These are phyloP conservation scores for Saturnia pavonia DNA, from an alignment of 2,888 invertebrate genomes.

Conservation along the genomic window DNA sequence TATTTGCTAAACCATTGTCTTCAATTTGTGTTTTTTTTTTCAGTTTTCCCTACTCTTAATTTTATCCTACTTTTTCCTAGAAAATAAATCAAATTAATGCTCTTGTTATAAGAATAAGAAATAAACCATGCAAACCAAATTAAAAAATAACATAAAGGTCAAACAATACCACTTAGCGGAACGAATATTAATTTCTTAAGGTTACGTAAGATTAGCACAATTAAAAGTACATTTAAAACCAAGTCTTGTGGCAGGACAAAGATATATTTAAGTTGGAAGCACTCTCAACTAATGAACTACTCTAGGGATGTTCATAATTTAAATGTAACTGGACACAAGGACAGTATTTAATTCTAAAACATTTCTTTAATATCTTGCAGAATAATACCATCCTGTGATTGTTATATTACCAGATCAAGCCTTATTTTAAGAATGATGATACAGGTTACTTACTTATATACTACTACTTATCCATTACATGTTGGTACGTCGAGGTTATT, in stretches of 20 bases:
- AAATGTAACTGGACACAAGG: not conserved
- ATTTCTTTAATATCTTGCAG: not conserved
- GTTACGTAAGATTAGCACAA: conserved; percentile 1
- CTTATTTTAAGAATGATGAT: not conserved
- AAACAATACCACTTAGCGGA: not conserved
- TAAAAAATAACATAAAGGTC: no score
- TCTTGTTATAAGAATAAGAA: no score
- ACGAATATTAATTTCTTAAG: not conserved
- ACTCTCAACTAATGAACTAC: conserved; percentile 3
- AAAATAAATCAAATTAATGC: no score
- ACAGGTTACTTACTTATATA: no score
- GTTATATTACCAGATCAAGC: not conserved
- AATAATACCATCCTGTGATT: not conserved
- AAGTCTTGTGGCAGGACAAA: not conserved
- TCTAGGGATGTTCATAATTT: not conserved
- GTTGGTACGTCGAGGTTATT: no score
- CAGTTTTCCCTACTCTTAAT: no score
- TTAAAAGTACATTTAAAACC: conserved; percentile 1
- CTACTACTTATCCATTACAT: no score
- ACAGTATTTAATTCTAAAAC: not conserved
- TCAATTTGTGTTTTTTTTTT: no score
- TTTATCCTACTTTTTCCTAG: no score
- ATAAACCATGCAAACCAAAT: no score
- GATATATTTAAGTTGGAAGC: not conserved
- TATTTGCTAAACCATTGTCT: no score